Evolutionary conservation across 1,140 invertebrate genomes (phyloP).

Genomic region (Diorhabda elongata): DNA sequence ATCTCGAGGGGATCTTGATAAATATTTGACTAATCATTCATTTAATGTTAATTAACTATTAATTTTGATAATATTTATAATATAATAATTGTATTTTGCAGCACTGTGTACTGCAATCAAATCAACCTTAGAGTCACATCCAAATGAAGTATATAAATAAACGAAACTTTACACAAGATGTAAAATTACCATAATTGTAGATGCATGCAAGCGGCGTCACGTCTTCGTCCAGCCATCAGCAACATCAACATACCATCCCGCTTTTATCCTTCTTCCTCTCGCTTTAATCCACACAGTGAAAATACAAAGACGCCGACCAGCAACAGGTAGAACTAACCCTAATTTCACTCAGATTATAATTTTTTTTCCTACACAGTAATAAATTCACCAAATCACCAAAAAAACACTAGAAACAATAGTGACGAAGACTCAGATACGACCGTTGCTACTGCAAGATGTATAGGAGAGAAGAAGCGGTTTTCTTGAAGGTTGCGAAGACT

Average conservation of each 20-base stretch:
- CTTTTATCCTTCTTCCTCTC: not conserved
- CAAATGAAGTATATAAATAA: not conserved
- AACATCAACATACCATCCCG: conserved; percentile 1
- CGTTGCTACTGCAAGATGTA: too few relatives aligned
- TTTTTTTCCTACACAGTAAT: not conserved
- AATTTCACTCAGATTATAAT: not conserved
- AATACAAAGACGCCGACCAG: not conserved
- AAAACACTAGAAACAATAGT: too few relatives aligned
- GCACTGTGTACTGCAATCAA: not conserved
- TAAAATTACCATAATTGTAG: conserved; percentile 1
- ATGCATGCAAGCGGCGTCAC: not conserved
- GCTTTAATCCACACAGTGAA: not conserved
- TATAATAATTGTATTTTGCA: too few relatives aligned
- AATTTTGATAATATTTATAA: too few relatives aligned
- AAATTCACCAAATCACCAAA: not conserved
- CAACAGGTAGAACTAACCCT: not conserved
- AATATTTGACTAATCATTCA: too few relatives aligned
- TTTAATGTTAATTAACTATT: too few relatives aligned
- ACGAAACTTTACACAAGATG: not conserved
- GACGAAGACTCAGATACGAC: too few relatives aligned
- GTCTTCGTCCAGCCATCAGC: not conserved
- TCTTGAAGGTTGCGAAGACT: conserved; percentile 1
- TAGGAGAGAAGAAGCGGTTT: not conserved
- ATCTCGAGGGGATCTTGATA: too few relatives aligned
- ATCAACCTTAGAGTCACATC: not conserved